These are phyloP conservation scores for Oostethus manadensis DNA, from an alignment of 2,113 vertebrate species.

Conservation along the genomic window DNA sequence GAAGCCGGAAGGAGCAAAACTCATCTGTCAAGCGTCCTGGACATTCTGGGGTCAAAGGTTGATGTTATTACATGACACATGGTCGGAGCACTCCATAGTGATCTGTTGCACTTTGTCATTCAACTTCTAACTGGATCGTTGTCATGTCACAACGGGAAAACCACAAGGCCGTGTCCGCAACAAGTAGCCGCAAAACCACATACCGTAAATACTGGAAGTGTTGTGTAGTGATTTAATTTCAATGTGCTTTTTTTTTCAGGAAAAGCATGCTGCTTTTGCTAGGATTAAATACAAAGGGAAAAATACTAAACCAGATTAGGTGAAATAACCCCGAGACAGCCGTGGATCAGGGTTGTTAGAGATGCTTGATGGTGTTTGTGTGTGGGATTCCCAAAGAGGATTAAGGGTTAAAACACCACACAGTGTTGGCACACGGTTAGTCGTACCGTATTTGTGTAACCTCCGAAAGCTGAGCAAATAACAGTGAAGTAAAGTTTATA, in stretches of 20 bases:
- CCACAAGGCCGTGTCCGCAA: not conserved
- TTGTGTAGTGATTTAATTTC: not conserved
- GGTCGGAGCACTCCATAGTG: constrained; percentile 26
- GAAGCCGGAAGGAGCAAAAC: not conserved
- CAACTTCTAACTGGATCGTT: constrained; percentile 22
- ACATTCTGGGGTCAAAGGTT: constrained; percentile 9
- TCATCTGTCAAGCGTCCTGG: not conserved
- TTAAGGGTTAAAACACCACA: constrained; percentile 5
- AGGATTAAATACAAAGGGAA: constrained; percentile 9
- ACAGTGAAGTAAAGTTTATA: not conserved
- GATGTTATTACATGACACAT: constrained; percentile 35
- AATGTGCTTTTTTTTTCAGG: not conserved
- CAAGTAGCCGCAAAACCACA: not conserved
- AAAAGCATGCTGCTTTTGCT: not conserved
- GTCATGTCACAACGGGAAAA: constrained; percentile 15
- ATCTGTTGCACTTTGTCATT: constrained; percentile 30
- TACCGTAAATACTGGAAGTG: too few species aligned
- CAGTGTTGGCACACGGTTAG: not conserved
- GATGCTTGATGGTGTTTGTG: not conserved
- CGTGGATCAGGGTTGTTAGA: not conserved
- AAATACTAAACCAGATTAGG: constrained; percentile 24
- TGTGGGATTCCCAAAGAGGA: not conserved
- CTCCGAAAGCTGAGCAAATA: not conserved
- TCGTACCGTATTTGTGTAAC: not conserved
- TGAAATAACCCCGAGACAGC: constrained; percentile 1